phyloP scores from a whole-genome alignment of 1,140 invertebrate species.

The Nixonia krombeini region DNA sequence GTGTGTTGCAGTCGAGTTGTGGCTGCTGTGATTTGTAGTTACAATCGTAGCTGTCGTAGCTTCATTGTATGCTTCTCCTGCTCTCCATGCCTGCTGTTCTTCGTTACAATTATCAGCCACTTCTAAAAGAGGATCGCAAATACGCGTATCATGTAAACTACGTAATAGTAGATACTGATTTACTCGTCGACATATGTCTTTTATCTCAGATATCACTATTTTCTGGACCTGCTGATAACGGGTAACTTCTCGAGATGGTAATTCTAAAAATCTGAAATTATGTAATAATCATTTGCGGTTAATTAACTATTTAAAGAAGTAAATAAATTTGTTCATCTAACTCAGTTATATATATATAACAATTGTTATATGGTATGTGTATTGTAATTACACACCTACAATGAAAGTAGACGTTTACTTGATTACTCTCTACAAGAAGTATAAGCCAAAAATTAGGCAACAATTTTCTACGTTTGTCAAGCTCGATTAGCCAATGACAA shows the following conservation, averaged over 20 bases:
- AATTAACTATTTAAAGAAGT: too few relatives aligned
- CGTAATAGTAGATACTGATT: slow-evolving; percentile 82
- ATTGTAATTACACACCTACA: slow-evolving; percentile 74
- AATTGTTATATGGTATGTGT: too few relatives aligned
- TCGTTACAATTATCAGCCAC: slow-evolving; percentile 74
- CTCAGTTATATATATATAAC: too few relatives aligned
- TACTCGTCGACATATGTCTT: slow-evolving; percentile 77
- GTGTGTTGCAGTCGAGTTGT: slow-evolving; percentile 38
- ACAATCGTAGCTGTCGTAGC: slow-evolving; percentile 17
- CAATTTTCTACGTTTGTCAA: slow-evolving; percentile 70
- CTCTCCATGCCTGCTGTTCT: slow-evolving; percentile 72
- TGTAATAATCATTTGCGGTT: not conserved
- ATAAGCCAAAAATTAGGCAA: slow-evolving; percentile 87
- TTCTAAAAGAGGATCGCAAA: slow-evolving; percentile 80
- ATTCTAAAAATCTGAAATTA: slow-evolving; percentile 71
- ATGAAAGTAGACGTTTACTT: slow-evolving; percentile 82
- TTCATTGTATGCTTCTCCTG: slow-evolving; percentile 43
- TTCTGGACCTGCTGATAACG: slow-evolving; percentile 73
- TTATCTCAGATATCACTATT: slow-evolving; percentile 73
- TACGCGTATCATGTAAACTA: slow-evolving; percentile 79
- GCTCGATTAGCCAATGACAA: slow-evolving; percentile 74
- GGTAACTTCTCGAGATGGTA: slow-evolving; percentile 71
- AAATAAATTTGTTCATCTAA: too few relatives aligned
- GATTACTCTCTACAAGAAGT: slow-evolving; percentile 74
- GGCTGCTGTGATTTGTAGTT: too few relatives aligned